These are phyloP conservation scores for Helicoverpa armigera DNA, from an alignment of 1,140 invertebrate genomes.

Conservation along the genomic window DNA sequence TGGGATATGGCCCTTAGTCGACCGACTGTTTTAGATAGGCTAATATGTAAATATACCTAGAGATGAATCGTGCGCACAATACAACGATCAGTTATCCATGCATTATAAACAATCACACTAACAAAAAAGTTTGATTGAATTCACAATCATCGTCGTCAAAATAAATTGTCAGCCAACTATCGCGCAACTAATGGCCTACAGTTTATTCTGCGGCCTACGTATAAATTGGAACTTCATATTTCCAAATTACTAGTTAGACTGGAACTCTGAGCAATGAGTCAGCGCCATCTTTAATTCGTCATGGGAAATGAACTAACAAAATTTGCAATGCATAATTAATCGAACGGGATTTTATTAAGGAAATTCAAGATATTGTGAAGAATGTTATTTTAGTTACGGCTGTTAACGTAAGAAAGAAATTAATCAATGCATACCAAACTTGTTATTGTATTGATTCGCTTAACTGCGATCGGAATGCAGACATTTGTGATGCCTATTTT, in stretches of 20 bases:
- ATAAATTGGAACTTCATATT: constrained; percentile 8
- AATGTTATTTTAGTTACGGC: neutral
- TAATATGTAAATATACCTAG: too few species aligned
- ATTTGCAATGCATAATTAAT: constrained; percentile 1
- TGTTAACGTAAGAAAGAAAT: constrained; percentile 7
- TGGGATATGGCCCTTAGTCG: too few species aligned
- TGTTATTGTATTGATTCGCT: constrained; percentile 18
- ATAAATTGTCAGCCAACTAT: too few species aligned
- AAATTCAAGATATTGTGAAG: neutral
- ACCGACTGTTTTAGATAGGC: too few species aligned
- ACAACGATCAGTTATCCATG: too few species aligned
- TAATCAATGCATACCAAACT: constrained; percentile 19
- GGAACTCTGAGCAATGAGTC: neutral
- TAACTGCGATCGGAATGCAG: constrained; percentile 5
- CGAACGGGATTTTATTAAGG: constrained; percentile 5
- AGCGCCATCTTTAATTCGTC: constrained; percentile 8
- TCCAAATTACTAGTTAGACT: neutral
- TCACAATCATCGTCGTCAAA: too few species aligned
- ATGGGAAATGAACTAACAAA: constrained; percentile 24
- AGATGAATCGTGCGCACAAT: too few species aligned
- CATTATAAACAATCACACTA: too few species aligned
- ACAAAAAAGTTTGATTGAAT: too few species aligned
- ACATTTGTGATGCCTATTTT: neutral
- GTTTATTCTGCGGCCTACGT: too few species aligned
- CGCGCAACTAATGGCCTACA: too few species aligned